Evolutionary conservation across 2,113 vertebrate genomes (phyloP).

Genomic region (Acanthisitta chloris): DNA sequence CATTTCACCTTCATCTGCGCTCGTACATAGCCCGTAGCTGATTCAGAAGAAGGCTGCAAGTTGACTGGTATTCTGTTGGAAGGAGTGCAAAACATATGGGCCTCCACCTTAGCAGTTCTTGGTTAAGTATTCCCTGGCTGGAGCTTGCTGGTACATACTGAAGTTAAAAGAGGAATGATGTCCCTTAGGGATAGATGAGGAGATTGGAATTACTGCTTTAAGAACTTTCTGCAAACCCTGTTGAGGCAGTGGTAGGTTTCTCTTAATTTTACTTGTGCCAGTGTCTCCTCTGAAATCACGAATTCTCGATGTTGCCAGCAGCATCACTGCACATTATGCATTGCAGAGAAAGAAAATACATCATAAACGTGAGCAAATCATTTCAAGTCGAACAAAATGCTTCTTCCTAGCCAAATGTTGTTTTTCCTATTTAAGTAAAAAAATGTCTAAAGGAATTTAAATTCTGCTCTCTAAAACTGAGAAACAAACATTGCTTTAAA

Average conservation of each 20-base stretch:
- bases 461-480: background rate
- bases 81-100: background rate
- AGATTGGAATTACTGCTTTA: background rate
- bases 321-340: background rate
- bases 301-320: background rate
- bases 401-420: background rate
- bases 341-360: background rate
- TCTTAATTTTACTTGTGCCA: background rate
- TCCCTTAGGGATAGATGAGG: background rate
- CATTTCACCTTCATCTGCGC: accelerated
- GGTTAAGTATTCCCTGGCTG: background rate
- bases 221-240: background rate
- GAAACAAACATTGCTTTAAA: background rate
- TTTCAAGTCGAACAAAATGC: background rate
- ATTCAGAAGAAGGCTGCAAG: background rate
- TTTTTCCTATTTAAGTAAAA: background rate
- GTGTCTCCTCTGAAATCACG: background rate
- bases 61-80: background rate
- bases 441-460: background rate
- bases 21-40: accelerated
- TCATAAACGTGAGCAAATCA: accelerated
- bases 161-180: background rate
- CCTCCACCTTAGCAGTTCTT: background rate
- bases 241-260: background rate
- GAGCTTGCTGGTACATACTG: background rate